Evolutionary conservation across 2,797 vertebrate genomes (phyloP), one percentile per base, ranked within the genome.

Genomic region (Diceros bicornis): DNA sequence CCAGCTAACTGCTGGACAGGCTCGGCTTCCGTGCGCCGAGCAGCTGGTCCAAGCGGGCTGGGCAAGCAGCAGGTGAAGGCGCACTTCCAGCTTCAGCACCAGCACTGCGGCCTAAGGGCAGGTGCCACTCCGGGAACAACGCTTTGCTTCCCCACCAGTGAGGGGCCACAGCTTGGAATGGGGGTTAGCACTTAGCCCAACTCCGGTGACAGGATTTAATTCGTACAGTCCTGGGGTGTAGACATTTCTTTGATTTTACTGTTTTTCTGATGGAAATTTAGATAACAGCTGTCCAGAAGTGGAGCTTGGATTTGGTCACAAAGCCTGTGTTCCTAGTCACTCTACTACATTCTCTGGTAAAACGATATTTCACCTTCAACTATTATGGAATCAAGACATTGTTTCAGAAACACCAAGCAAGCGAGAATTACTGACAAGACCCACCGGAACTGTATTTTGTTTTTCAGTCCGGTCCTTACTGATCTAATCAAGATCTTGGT

Each of bases 1-100:
- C n/a, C n/a, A n/a, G 32, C 32, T 18, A 10, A 37, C 14, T 20
- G 71, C 72, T 14, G 18, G 3, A 27, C n/a, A 32, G 25, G 34
- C 41, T 0, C 20, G 16, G 37, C 47, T 32, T 29, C 0, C 0
- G 7, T 7, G 47, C 47, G 7, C 7, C 0, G 52, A n/a, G 6
- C 3, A 0, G 59, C 6, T 57, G 14, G 77, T 4, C 34, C 13
- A 7, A 10, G 25, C 0, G 20, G 62, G 62, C 4, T 0, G 17
- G 32, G 32, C 11, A 2, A 27, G 41, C 2, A 29, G 23, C 61
- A 84, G 81, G 6, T 17, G 71, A 13, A 4, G 6, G 1, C 20
- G 1, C 34, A 52, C 50, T 52, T 16, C 50, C 50, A 52, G 14
- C 50, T 52, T 69, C 68, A 27, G 37, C 5, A 32, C 52, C 21